A percentile compares a stretch with the other conserved stretches of the same genome.
Conservation (phyloP, 1,140 invertebrate genomes). For the Brachionus rubens region DNA sequence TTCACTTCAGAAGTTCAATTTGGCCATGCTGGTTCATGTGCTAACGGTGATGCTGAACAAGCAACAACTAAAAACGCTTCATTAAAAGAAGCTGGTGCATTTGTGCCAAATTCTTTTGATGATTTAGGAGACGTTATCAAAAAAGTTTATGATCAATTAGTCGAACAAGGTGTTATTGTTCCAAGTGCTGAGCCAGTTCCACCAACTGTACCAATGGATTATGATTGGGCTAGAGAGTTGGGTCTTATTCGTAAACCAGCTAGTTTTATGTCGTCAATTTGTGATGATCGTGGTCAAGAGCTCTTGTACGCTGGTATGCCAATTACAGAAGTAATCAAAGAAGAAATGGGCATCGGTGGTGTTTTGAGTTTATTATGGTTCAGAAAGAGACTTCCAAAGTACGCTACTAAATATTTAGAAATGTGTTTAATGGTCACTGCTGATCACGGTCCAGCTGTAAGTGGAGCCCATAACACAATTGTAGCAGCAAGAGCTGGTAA, state of each 20-base stretch:
- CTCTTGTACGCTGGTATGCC: constrained; percentile 96
- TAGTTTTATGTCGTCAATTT: constrained; percentile 98
- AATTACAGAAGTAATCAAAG: constrained; percentile 80
- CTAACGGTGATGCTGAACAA: constrained; percentile 89
- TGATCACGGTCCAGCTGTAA: constrained; percentile 97
- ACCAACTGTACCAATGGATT: constrained; percentile 99
- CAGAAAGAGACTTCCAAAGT: constrained; percentile 80
- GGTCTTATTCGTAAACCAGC: constrained; percentile 97
- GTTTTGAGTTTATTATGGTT: constrained; percentile 97
- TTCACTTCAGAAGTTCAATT: constrained; percentile 96
- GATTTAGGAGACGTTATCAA: constrained; percentile 76
- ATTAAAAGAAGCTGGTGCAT: constrained; percentile 75
- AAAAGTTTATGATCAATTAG: constrained; percentile 51
- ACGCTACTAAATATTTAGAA: constrained; percentile 95
- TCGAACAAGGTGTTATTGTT: constrained; percentile 73
- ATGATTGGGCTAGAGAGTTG: constrained; percentile 93
- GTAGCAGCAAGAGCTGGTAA: constrained; percentile 97
- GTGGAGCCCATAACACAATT: constrained; percentile 97
- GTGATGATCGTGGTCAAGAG: constrained; percentile 97
- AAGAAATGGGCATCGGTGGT: constrained; percentile 87
- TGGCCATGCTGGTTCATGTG: constrained; percentile 96
- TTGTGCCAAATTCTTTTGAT: constrained; percentile 89
- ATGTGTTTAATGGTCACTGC: constrained; percentile 99
- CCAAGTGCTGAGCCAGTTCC: constrained; percentile 86
- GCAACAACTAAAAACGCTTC: constrained; percentile 86